Base-by-base conservation (phyloP, 2,888 invertebrate species). In the Meganola albula region DNA sequence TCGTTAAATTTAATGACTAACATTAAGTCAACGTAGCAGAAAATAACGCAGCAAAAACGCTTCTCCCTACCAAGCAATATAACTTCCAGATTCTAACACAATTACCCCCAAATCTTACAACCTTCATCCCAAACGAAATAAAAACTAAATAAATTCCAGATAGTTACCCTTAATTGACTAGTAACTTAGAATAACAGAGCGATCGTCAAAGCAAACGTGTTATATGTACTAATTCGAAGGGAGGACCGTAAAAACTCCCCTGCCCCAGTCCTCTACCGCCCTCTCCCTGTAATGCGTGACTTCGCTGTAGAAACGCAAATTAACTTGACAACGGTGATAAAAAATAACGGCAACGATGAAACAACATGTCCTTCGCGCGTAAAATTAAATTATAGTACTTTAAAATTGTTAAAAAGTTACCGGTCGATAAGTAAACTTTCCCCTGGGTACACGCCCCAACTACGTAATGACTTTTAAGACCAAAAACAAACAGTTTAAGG, bases 261-360 rank as follows among this genome's bases (percentile, higher is more conserved):
- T 13, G 35, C 37, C 23, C 34, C 27, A 8, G 16, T 11, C 11
- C 31, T 24, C 13, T 4, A 12, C 11, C 21, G 27, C 23, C 31
- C 33, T 10, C 37, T 10, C 38, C 40, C 44, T 24, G 24, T 33
- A 41, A 38, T 47, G 44, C 54, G 57, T 57, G 53, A 48, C 53
- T 45, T 44, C 40, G 45, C 46, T 36, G 41, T 42, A 37, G 40
- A 39, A 49, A 49, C 41, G 49, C 31, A 51, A 49, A 56, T 56
- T 51, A 55, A 47, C 44, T 53, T 34, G 21, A 33, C 40, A 35
- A 14, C 24, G 43, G 37, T 37, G 36, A 31, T 51, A 45, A 55
- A 55, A 50, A 52, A 52, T 50, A 54, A 52, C 35, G 36, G 34
- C 26, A 13, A 14, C 8, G 11, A 6, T 30, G 34, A 48, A 44